phyloP scores from a whole-genome alignment of 2,113 vertebrate species.

The Sarotherodon lohbergeri region DNA sequence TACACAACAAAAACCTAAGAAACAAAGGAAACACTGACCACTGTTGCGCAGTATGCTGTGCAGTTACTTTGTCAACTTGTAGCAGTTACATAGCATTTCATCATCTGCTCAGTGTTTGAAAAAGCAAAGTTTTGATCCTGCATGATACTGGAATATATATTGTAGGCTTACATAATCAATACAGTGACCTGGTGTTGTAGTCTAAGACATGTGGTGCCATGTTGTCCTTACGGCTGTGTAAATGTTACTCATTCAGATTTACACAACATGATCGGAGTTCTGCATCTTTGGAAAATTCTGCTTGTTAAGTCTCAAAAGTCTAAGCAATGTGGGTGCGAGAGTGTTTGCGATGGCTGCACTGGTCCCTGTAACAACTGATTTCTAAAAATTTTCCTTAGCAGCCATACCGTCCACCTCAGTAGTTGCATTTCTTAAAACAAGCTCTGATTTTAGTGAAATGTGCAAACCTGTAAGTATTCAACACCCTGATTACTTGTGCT shows the following conservation, averaged over 20 bases:
- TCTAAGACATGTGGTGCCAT: slow-evolving; percentile 49
- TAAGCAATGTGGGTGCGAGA: slow-evolving; percentile 5
- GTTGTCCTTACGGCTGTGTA: neutral
- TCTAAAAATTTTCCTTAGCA: slow-evolving; percentile 16
- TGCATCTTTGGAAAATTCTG: slow-evolving; percentile 58
- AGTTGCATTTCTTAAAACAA: slow-evolving; percentile 37
- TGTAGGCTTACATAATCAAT: slow-evolving; percentile 22
- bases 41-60: slow-evolving; percentile 52
- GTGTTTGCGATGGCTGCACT: slow-evolving; percentile 32
- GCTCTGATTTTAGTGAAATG: slow-evolving; percentile 39
- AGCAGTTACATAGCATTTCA: slow-evolving; percentile 34
- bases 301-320: slow-evolving; percentile 42
- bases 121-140: slow-evolving; percentile 28
- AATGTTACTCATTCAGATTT: slow-evolving; percentile 11
- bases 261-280: slow-evolving; percentile 15
- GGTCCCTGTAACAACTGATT: slow-evolving; percentile 44
- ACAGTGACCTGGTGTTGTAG: slow-evolving; percentile 31
- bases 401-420: slow-evolving; percentile 45
- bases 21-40: slow-evolving; percentile 47
- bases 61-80: slow-evolving; percentile 57
- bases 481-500: slow-evolving; percentile 63
- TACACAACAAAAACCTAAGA: slow-evolving; percentile 47
- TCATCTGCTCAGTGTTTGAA: slow-evolving; percentile 44
- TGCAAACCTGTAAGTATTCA: slow-evolving; percentile 44
- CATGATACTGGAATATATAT: slow-evolving; percentile 49